Evolutionary conservation across 2,888 invertebrate genomes (phyloP).

Genomic region (Hyles lineata): DNA sequence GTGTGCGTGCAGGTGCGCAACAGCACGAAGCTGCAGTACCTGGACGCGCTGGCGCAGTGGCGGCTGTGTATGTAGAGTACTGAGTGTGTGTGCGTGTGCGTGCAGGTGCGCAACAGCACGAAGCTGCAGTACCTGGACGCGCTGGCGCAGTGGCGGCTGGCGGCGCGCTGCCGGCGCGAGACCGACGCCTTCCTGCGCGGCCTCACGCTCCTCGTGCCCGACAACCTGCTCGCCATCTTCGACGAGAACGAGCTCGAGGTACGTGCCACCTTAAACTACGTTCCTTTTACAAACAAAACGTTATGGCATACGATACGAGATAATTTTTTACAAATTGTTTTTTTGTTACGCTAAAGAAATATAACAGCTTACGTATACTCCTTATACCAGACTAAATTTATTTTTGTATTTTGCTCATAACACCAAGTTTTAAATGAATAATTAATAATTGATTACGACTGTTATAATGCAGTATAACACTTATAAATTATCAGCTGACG

Average conservation of each 20-base stretch:
- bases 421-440: no score
- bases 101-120: conserved; percentile 88
- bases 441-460: no score
- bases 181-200: conserved; percentile 95
- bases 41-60: conserved; percentile 95
- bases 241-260: conserved; percentile 98
- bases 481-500: no score
- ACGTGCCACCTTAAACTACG: conserved; percentile 31
- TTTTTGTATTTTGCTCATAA: no score
- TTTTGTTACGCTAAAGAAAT: no score
- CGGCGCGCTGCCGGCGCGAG: conserved; percentile 92
- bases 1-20: conserved; percentile 86
- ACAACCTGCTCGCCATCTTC: conserved; percentile 96
- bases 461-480: no score
- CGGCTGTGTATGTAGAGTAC: conserved; percentile 81
- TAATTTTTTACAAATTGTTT: no score
- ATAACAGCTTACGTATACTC: no score
- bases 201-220: conserved; percentile 95
- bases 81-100: no score
- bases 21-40: conserved; percentile 91
- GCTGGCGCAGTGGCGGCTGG: conserved; percentile 94
- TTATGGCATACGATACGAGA: no score
- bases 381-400: no score
- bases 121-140: conserved; percentile 94
- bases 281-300: no score